These are phyloP conservation scores for Brachypalpus laphriformis DNA, from an alignment of 2,888 invertebrate genomes.

Conservation along the genomic window DNA sequence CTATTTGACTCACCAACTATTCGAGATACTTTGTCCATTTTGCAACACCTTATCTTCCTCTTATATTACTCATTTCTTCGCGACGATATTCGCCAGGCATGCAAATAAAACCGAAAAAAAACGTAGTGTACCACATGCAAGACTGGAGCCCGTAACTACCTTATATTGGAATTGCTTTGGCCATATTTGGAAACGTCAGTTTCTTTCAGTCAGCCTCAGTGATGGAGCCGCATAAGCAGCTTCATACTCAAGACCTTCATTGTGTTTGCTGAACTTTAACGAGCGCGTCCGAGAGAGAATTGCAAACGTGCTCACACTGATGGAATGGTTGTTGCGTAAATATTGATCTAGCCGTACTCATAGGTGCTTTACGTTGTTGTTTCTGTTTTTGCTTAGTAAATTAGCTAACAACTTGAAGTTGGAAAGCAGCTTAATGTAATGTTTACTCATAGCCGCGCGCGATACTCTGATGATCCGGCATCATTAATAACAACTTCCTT, in stretches of 20 bases:
- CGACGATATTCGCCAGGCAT: constrained; percentile 7
- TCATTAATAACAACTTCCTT: constrained; percentile 32
- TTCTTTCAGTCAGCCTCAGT: constrained; percentile 8
- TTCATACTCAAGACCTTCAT: constrained; percentile 52
- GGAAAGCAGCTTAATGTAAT: constrained; percentile 17
- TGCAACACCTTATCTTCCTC: constrained; percentile 22
- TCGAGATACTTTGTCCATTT: not conserved
- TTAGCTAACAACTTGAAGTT: constrained; percentile 45
- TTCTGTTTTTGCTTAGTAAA: constrained; percentile 21
- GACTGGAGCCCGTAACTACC: constrained; percentile 11
- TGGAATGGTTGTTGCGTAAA: constrained; percentile 57
- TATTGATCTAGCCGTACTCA: constrained; percentile 54
- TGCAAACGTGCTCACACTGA: constrained; percentile 11
- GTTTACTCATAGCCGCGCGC: not conserved
- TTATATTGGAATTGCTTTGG: constrained; percentile 20
- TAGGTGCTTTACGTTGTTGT: constrained; percentile 3
- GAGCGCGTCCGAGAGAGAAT: constrained; percentile 2
- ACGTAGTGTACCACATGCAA: not conserved
- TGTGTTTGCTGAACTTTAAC: constrained; percentile 68
- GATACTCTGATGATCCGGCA: constrained; percentile 7
- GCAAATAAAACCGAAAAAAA: not conserved
- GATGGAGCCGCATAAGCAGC: constrained; percentile 10
- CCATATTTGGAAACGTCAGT: constrained; percentile 52
- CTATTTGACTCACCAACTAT: not conserved
- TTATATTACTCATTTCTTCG: constrained; percentile 21